Evolutionary conservation across 30 jellyfish, hydroid and myxozoan genomes (phyloP).

Genomic region (Euphysa ruthae): DNA sequence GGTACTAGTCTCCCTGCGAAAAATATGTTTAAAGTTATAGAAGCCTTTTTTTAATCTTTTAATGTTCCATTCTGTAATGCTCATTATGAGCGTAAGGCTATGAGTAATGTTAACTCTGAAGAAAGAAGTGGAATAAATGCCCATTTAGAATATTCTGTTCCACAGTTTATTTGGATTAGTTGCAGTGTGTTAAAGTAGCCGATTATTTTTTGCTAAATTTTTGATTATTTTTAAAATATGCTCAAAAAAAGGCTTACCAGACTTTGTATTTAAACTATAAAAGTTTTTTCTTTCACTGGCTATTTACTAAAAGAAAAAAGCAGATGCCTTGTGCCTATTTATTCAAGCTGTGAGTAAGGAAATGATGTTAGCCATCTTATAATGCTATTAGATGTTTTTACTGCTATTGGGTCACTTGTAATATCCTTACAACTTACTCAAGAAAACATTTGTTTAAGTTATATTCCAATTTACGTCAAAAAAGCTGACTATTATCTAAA

Average conservation of each 20-base stretch:
- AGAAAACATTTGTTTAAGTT: too few species aligned
- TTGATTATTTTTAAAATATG: not conserved
- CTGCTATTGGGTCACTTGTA: too few species aligned
- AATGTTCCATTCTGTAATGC: not conserved
- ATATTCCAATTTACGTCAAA: too few species aligned
- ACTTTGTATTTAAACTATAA: too few species aligned
- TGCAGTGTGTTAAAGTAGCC: not conserved
- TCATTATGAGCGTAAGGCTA: not conserved
- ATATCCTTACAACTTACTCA: too few species aligned
- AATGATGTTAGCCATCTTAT: too few species aligned
- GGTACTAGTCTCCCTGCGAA: not conserved
- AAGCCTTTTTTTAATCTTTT: not conserved
- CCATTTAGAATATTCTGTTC: not conserved
- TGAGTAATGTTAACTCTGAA: not conserved
- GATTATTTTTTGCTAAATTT: not conserved
- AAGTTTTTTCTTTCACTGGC: not conserved
- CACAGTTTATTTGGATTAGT: not conserved
- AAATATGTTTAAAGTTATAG: not conserved
- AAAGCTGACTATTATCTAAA: too few species aligned
- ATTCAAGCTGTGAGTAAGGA: too few species aligned
- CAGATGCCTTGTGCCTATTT: conserved; percentile 3
- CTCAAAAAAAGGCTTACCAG: not conserved
- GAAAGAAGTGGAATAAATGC: not conserved
- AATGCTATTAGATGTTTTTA: too few species aligned
- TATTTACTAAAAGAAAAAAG: not conserved